A percentile compares a stretch with the other conserved stretches of the same genome.
Evolutionary conservation across 1,140 invertebrate genomes (phyloP).

Genomic region (Platorchestia sp.): DNA sequence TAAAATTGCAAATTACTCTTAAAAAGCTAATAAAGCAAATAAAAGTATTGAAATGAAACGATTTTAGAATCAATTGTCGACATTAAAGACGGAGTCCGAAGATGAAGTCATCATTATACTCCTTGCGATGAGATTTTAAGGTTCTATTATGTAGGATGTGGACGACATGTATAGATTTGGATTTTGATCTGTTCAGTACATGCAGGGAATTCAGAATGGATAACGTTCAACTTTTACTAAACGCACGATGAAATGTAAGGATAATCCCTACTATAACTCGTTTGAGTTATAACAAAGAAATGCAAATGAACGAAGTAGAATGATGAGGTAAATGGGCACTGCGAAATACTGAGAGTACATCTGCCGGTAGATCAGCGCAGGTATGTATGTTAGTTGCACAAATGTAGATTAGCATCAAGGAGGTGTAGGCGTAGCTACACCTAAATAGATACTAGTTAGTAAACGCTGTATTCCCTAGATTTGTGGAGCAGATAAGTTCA

Average conservation of each 20-base stretch:
- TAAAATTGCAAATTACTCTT: too few relatives aligned
- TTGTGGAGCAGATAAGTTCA: background rate
- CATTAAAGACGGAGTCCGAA: too few relatives aligned
- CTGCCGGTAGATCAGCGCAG: background rate
- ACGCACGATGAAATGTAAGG: background rate
- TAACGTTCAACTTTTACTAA: background rate
- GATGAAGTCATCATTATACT: too few relatives aligned
- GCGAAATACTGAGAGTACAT: background rate
- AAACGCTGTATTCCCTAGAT: background rate
- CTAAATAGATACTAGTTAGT: background rate
- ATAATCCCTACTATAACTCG: background rate
- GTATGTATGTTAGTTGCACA: background rate
- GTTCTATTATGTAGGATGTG: too few relatives aligned
- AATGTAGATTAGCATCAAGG: background rate
- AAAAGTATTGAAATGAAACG: too few relatives aligned
- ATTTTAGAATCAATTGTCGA: too few relatives aligned
- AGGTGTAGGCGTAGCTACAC: background rate
- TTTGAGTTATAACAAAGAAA: background rate
- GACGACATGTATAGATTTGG: too few relatives aligned
- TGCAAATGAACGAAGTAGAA: background rate
- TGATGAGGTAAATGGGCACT: background rate
- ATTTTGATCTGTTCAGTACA: background rate
- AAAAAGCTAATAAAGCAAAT: too few relatives aligned
- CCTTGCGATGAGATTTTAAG: too few relatives aligned
- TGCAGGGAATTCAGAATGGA: background rate